Evolutionary conservation across 53 echinoderm and acorn worm species (phyloP), one percentile per base, ranked within the genome.

Genomic region (Luidia sarsii): DNA sequence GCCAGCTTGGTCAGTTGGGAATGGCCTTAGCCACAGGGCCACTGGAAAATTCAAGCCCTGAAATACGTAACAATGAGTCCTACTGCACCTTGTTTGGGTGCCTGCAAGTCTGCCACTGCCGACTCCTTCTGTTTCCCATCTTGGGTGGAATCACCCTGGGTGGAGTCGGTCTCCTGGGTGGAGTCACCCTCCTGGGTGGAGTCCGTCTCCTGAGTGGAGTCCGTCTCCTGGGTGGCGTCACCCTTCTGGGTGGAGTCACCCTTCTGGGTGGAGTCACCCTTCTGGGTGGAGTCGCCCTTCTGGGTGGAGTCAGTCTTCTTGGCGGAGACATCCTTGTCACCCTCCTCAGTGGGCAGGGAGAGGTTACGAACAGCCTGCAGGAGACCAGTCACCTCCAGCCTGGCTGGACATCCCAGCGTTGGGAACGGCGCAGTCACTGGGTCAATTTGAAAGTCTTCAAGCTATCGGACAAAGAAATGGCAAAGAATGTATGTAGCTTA

Each of bases 31-130:
- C n/a, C n/a, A n/a, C n/a, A n/a, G n/a, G n/a, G n/a, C n/a, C n/a
- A n/a, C n/a, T n/a, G n/a, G n/a, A n/a, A n/a, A n/a, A n/a, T n/a
- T n/a, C n/a, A n/a, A n/a, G n/a, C n/a, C n/a, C n/a, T n/a, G n/a
- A n/a, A n/a, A n/a, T n/a, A n/a, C n/a, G n/a, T n/a, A n/a, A n/a
- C n/a, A n/a, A n/a, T n/a, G n/a, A n/a, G n/a, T n/a, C n/a, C n/a
- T 9, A 29, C 11, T 39, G 25, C 13, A 88, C 88, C 88, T 82
- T 88, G 57, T 48, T 88, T 82, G 30, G 82, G 74, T 24, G 82
- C 52, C 51, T 66, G 66, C 28, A 88, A 39, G n/a, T 75, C 43
- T 0, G 20, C 18, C 0, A 16, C 36, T 31, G 24, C 50, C 32
- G 23, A 23, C 23, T 72, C 35, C 55, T n/a, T 21, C 21, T 14